Evolutionary conservation across 2,888 invertebrate species (phyloP).

Genomic region (Synanthedon andrenaeformis): DNA sequence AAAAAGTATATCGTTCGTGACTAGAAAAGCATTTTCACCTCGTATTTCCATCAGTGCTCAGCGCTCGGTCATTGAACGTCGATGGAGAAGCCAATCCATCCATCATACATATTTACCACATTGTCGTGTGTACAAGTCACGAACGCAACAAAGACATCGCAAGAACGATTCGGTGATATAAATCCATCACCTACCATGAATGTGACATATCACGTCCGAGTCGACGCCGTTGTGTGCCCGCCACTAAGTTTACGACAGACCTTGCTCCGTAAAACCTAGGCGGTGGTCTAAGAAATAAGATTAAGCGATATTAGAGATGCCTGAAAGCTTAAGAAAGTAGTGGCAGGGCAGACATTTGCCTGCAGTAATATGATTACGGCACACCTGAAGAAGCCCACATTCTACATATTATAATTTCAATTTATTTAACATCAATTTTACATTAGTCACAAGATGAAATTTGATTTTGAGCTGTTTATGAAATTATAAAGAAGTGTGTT

Average conservation of each 20-base stretch:
- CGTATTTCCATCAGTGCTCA: neutral
- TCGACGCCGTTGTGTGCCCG: slow-evolving; percentile 28
- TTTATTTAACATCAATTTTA: too few species aligned
- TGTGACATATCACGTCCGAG: slow-evolving; percentile 53
- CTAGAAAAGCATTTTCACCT: too few species aligned
- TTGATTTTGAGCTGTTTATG: too few species aligned
- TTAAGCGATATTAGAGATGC: neutral
- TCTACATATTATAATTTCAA: too few species aligned
- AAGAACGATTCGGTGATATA: slow-evolving; percentile 18
- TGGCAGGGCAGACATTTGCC: too few species aligned
- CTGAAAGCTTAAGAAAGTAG: neutral
- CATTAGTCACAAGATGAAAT: too few species aligned
- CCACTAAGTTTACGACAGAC: slow-evolving; percentile 47
- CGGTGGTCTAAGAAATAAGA: slow-evolving; percentile 15
- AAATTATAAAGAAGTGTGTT: too few species aligned
- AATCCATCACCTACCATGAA: slow-evolving; percentile 47
- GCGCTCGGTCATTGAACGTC: neutral
- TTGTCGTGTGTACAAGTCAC: neutral
- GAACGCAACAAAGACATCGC: neutral
- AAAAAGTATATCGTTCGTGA: too few species aligned
- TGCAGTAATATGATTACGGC: too few species aligned
- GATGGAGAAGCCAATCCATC: neutral
- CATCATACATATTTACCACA: neutral
- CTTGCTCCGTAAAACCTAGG: slow-evolving; percentile 40
- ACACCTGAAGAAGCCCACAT: too few species aligned